Conservation (phyloP, 1,140 invertebrate genomes). For the Philaenus spumarius region DNA sequence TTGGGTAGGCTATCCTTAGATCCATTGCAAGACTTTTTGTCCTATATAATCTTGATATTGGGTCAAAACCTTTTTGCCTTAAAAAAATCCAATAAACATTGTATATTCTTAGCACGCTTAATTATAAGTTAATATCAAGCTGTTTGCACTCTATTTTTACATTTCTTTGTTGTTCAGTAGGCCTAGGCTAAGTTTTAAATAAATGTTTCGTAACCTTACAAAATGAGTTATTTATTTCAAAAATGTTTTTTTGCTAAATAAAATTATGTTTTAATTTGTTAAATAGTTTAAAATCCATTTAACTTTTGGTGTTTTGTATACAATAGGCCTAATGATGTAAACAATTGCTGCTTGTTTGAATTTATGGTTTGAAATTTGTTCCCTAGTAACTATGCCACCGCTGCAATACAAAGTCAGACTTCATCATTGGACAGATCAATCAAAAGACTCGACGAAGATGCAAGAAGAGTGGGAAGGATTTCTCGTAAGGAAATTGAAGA, state of each 20-base stretch:
- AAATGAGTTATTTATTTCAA: no score
- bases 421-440: constrained; percentile 51
- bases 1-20: no score
- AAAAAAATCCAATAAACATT: no score
- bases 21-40: no score
- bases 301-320: background rate
- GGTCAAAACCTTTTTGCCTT: no score
- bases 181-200: no score
- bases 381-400: constrained; percentile 1
- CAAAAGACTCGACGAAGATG: constrained; percentile 59
- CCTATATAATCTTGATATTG: no score
- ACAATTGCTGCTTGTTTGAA: background rate
- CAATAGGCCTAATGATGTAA: background rate
- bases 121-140: no score
- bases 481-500: constrained; percentile 63
- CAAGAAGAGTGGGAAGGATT: constrained; percentile 57
- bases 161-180: no score
- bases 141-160: no score
- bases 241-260: background rate
- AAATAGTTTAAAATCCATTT: constrained; percentile 13
- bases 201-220: no score
- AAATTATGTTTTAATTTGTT: constrained; percentile 4
- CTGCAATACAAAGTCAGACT: constrained; percentile 40
- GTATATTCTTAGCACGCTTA: no score
- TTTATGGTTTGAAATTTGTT: background rate